A percentile compares a stretch with the other conserved stretches of the same genome.
Conservation (phyloP, 37 sponge, comb jelly and placozoan species). For the Diacarnus erythraeanus region DNA sequence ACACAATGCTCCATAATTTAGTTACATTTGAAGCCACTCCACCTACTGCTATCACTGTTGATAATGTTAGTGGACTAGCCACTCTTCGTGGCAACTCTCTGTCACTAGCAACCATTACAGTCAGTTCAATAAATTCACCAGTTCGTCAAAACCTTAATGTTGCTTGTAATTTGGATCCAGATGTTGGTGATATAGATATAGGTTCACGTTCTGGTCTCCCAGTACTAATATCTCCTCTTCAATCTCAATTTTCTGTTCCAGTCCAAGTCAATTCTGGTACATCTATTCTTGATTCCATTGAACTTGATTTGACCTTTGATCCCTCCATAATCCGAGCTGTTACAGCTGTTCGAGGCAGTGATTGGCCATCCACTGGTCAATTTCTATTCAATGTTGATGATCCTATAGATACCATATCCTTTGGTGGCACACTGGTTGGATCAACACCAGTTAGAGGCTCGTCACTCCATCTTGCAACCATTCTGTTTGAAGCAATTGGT, state of each 20-base stretch:
- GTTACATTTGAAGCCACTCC: slow-evolving; percentile 33
- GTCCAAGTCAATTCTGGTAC: slow-evolving; percentile 66
- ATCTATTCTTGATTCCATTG: slow-evolving; percentile 32
- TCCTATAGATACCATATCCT: slow-evolving; percentile 21
- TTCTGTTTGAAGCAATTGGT: slow-evolving; percentile 32
- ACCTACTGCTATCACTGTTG: slow-evolving; percentile 22
- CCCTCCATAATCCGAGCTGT: slow-evolving; percentile 30
- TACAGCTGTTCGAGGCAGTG: slow-evolving; percentile 15
- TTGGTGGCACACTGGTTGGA: slow-evolving; percentile 53
- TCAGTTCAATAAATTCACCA: background rate
- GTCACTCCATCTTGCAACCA: slow-evolving; percentile 33
- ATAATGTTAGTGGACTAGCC: slow-evolving; percentile 27
- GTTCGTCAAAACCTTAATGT: slow-evolving; percentile 7
- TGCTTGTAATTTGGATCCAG: slow-evolving; percentile 67
- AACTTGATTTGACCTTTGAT: slow-evolving; percentile 60
- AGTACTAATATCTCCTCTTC: slow-evolving; percentile 24
- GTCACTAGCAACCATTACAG: background rate
- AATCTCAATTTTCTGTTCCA: slow-evolving; percentile 32
- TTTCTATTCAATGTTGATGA: slow-evolving; percentile 4
- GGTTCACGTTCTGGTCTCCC: slow-evolving; percentile 57
- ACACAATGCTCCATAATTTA: slow-evolving; percentile 22
- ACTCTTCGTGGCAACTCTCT: slow-evolving; percentile 52
- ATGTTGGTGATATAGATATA: slow-evolving; percentile 78
- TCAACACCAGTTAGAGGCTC: slow-evolving; percentile 10
- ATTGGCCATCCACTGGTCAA: slow-evolving; percentile 30